Evolutionary conservation across 1,140 invertebrate species (phyloP), one percentile per base, ranked within the genome.

Genomic region (Gryon sp.): DNA sequence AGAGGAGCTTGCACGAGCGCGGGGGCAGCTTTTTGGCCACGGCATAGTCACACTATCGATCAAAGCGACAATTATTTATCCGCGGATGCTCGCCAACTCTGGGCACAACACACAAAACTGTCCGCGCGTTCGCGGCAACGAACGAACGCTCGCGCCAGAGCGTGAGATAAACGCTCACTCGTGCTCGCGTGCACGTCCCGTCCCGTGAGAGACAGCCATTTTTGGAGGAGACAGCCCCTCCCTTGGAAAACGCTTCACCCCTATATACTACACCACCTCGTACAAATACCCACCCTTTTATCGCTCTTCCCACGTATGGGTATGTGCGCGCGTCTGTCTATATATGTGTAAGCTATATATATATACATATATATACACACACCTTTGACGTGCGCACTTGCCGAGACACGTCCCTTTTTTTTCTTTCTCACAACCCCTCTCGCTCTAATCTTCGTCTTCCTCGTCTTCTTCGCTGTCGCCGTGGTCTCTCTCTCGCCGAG

Each of bases 191-290:
- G 62, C 55, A 73, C 48, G 48, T 78, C 66, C 68, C 76, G 66
- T 75, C 66, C 70, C 75, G 46, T 63, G 65, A 60, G 78, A 75
- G 75, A 75, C 78, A 80, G 78, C 78, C 78, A 80, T 78, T 75
- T 80, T 80, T 66, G 75, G 78, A 72, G 75, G n/a, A n/a, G n/a
- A n/a, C 59, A 62, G 78, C 70, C 75, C 78, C 78, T 80, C 78
- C 78, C 78, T 74, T 76, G 66, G n/a, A 46, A 65, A 45, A 40
- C 57, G 65, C 43, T 60, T 79, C 78, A 66, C 75, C 78, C 75
- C 70, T 75, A 57, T 75, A 72, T 30, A 69, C 57, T 53, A 32
- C n/a, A n/a, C n/a, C n/a, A n/a, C 36, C 69, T 65, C 73, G 69
- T 62, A 70, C 78, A 65, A 73, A 76, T 46, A 74, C 78, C 68